These are phyloP conservation scores for Myathropa florea DNA, from an alignment of 2,888 invertebrate genomes.

Conservation along the genomic window DNA sequence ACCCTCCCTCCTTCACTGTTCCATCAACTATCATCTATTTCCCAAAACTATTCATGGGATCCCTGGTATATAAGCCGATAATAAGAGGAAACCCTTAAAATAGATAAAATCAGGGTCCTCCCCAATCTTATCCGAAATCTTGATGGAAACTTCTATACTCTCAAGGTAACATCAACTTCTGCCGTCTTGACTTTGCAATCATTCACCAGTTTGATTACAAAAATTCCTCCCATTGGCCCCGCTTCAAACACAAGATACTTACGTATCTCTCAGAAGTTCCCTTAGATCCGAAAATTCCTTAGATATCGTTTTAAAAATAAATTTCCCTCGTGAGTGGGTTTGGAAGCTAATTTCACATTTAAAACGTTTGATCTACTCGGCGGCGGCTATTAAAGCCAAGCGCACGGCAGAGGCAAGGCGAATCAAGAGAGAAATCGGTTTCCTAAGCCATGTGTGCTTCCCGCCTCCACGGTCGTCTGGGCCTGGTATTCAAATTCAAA, in stretches of 20 bases:
- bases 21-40: not conserved
- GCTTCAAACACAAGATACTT: not conserved
- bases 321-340: not conserved
- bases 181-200: not conserved
- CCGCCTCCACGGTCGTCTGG: not conserved
- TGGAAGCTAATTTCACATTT: not conserved
- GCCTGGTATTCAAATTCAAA: not conserved
- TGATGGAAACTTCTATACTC: not conserved
- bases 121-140: not conserved
- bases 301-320: not conserved
- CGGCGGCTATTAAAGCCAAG: not conserved
- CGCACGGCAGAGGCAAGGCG: not conserved
- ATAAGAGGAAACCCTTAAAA: not conserved
- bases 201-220: not conserved
- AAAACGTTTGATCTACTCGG: not conserved
- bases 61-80: not conserved
- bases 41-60: not conserved
- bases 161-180: not conserved
- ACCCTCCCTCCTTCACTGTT: no score
- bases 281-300: not conserved
- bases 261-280: not conserved
- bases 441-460: not conserved
- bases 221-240: not conserved
- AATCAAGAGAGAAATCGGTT: not conserved
- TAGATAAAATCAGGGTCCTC: not conserved